Evolutionary conservation across 1,140 invertebrate species (phyloP).

Genomic region (Zaprionus kolodkinae): DNA sequence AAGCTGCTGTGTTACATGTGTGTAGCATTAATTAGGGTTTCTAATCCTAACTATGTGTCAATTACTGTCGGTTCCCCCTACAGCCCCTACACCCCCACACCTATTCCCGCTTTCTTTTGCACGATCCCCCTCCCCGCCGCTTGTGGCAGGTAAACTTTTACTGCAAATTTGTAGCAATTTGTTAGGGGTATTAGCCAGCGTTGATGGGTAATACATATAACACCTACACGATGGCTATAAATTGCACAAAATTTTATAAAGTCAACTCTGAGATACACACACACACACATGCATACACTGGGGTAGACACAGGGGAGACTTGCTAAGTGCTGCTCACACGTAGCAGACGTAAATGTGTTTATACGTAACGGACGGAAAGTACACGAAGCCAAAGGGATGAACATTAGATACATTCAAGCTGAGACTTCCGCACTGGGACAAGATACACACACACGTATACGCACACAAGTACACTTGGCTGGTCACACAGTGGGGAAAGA

Average conservation of each 20-base stretch:
- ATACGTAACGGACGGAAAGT: conserved; percentile 62
- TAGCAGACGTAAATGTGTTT: conserved; percentile 77
- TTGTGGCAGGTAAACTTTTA: conserved; percentile 42
- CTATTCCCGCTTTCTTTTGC: not conserved
- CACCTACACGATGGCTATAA: conserved; percentile 76
- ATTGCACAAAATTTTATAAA: conserved; percentile 82
- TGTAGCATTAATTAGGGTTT: conserved; percentile 15
- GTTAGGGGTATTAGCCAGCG: conserved; percentile 71
- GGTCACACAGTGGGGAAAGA: conserved; percentile 9
- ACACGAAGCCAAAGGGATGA: conserved; percentile 76
- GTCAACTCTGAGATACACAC: conserved; percentile 63
- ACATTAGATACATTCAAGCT: conserved; percentile 80
- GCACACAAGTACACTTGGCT: conserved; percentile 20
- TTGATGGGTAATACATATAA: conserved; percentile 67
- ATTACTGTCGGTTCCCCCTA: conserved; percentile 47
- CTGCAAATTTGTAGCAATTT: conserved; percentile 77
- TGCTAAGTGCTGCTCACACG: conserved; percentile 76
- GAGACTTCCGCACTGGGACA: conserved; percentile 64
- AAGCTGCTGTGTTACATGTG: conserved; percentile 21
- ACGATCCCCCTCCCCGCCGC: not conserved
- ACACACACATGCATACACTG: conserved; percentile 3
- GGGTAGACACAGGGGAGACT: conserved; percentile 29
- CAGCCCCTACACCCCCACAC: not conserved
- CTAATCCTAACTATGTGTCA: conserved; percentile 52
- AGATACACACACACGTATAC: conserved; percentile 18